A percentile compares a stretch with the other conserved stretches of the same genome.
Evolutionary conservation across 2,888 invertebrate genomes (phyloP).

Genomic region (Eupithecia vulgata): DNA sequence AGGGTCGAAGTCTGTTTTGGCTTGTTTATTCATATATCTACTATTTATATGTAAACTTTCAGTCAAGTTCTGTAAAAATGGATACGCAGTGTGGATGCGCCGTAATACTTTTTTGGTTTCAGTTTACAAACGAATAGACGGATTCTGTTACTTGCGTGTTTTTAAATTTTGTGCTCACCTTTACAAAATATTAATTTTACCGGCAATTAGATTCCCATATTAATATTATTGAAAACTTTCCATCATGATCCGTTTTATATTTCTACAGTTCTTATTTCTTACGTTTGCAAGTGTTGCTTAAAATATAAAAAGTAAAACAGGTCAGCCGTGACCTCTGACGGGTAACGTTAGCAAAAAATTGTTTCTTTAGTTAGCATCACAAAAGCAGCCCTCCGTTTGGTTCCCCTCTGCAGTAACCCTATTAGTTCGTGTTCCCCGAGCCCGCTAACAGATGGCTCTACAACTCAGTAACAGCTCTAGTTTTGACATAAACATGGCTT

Average conservation of each 20-base stretch:
- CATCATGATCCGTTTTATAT: background rate
- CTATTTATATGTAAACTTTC: background rate
- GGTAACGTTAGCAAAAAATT: constrained; percentile 20
- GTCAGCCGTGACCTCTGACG: constrained; percentile 44
- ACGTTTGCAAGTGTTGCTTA: background rate
- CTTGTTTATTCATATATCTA: background rate
- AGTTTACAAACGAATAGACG: background rate
- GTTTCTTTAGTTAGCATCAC: constrained; percentile 14
- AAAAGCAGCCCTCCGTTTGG: constrained; percentile 24
- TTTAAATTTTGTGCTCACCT: background rate
- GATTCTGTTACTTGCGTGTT: background rate
- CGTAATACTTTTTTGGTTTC: background rate
- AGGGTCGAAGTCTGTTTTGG: background rate
- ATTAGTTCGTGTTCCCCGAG: constrained; percentile 21
- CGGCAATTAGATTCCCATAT: background rate
- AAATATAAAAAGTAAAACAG: background rate
- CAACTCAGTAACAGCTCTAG: constrained; percentile 33
- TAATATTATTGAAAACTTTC: background rate
- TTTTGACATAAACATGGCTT: constrained; percentile 51
- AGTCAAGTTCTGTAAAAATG: background rate
- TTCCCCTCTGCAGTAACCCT: constrained; percentile 19
- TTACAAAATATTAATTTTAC: background rate
- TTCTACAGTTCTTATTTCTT: background rate
- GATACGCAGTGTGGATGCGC: too few species aligned
- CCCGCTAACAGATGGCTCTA: constrained; percentile 46